Percentiles rank a stretch among this genome's conserved stretches.
phyloP scores from a whole-genome alignment of 2,113 vertebrate species.

The Sarotherodon lohbergeri region DNA sequence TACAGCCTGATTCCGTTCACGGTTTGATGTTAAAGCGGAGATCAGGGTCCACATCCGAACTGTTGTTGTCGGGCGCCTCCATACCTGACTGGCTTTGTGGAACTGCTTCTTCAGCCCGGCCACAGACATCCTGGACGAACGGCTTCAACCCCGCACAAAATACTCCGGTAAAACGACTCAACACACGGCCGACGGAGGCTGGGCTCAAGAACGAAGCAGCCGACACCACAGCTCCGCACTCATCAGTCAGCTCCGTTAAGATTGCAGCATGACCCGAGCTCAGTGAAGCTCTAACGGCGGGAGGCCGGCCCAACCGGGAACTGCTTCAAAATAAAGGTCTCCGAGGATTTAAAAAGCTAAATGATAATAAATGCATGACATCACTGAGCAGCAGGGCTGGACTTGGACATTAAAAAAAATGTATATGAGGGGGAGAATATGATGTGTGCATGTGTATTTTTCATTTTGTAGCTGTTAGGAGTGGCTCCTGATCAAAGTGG shows the following conservation, averaged over 20 bases:
- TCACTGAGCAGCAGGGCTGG: neutral
- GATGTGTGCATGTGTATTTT: neutral
- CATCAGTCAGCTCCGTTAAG: neutral
- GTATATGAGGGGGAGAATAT: fast-evolving
- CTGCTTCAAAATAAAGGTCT: neutral
- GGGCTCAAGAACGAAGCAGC: neutral
- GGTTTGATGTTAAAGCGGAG: neutral
- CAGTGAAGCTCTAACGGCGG: neutral
- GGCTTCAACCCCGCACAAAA: neutral
- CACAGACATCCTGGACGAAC: constrained; percentile 75
- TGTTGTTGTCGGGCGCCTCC: constrained; percentile 30
- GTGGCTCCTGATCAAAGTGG: neutral
- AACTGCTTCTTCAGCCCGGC: constrained; percentile 90
- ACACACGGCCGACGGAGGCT: neutral
- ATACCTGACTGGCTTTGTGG: constrained; percentile 90
- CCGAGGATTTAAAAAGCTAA: neutral
- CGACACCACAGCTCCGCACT: neutral
- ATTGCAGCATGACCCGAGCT: neutral
- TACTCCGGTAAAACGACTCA: neutral
- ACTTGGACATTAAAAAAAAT: neutral
- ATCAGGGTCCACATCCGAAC: neutral
- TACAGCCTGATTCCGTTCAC: neutral
- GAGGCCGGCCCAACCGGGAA: neutral
- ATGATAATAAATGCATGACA: fast-evolving
- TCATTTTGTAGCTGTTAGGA: neutral